Conservation (phyloP, 2,113 vertebrate species). For the Geococcyx californianus region DNA sequence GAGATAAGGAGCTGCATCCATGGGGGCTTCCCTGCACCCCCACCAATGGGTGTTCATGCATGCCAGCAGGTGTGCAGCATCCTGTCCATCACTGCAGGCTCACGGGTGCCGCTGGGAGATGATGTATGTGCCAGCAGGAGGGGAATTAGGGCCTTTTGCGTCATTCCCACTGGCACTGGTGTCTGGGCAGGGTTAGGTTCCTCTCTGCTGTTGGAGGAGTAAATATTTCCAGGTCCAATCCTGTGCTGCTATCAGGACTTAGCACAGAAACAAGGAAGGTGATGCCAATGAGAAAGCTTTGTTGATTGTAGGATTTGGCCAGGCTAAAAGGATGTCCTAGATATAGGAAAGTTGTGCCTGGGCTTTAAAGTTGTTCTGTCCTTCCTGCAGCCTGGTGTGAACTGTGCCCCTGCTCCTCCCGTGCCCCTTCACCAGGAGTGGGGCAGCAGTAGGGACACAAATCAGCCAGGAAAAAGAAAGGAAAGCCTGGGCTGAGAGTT, state of each 20-base stretch:
- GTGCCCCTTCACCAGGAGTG: fast-evolving
- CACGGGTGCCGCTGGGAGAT: not conserved
- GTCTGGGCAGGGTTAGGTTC: not conserved
- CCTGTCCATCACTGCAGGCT: fast-evolving
- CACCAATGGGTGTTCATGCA: fast-evolving
- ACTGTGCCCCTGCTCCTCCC: no score
- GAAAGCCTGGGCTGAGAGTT: not conserved
- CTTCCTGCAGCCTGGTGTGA: not conserved
- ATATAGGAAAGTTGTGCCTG: fast-evolving
- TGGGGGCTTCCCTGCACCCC: fast-evolving
- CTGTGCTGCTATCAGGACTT: fast-evolving
- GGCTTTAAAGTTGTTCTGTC: not conserved
- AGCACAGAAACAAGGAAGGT: not conserved
- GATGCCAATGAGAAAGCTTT: not conserved
- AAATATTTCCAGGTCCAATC: not conserved
- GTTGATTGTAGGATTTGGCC: not conserved
- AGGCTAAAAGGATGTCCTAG: not conserved
- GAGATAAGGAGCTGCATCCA: not conserved
- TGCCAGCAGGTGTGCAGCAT: no score
- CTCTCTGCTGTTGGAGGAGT: not conserved
- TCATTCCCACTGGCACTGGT: not conserved
- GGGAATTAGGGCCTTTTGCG: fast-evolving
- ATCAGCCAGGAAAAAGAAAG: fast-evolving
- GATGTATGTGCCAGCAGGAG: fast-evolving
- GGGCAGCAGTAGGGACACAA: fast-evolving